Conservation (phyloP, 2,113 vertebrate genomes). For the Cairina moschata region DNA sequence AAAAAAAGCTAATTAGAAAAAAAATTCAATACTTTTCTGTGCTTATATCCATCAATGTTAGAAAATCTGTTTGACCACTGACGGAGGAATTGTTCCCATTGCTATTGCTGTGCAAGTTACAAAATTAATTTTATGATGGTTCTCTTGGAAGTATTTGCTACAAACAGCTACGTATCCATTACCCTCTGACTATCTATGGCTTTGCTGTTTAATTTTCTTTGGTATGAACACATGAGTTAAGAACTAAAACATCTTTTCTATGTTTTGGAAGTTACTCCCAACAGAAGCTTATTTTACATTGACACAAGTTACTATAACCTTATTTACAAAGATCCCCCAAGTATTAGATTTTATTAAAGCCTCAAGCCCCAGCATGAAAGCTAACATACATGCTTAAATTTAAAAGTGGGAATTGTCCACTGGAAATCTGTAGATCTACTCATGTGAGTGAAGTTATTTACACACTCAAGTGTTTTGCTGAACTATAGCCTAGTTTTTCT, state of each 20-base stretch:
- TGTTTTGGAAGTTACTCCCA: constrained; percentile 52
- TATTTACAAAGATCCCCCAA: background rate
- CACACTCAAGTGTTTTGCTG: background rate
- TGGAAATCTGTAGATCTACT: background rate
- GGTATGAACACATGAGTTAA: constrained; percentile 52
- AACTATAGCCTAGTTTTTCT: background rate
- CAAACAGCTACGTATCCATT: constrained; percentile 71
- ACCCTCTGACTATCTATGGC: constrained; percentile 47
- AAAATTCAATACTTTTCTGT: constrained; percentile 80
- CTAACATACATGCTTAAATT: background rate
- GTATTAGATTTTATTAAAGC: background rate
- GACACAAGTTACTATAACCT: background rate
- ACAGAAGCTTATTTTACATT: background rate
- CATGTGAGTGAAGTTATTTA: background rate
- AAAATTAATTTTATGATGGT: constrained; percentile 80
- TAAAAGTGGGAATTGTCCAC: background rate
- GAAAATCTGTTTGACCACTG: constrained; percentile 73
- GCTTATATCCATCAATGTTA: constrained; percentile 76
- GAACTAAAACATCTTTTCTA: constrained; percentile 51
- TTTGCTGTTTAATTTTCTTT: constrained; percentile 72
- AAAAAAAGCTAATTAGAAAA: constrained; percentile 79
- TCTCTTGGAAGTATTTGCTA: constrained; percentile 72
- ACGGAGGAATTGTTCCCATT: constrained; percentile 72
- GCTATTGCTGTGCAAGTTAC: constrained; percentile 69
- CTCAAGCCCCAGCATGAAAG: background rate